Base-by-base conservation (phyloP, 1,140 invertebrate species). In the Bilobella aurantiaca region DNA sequence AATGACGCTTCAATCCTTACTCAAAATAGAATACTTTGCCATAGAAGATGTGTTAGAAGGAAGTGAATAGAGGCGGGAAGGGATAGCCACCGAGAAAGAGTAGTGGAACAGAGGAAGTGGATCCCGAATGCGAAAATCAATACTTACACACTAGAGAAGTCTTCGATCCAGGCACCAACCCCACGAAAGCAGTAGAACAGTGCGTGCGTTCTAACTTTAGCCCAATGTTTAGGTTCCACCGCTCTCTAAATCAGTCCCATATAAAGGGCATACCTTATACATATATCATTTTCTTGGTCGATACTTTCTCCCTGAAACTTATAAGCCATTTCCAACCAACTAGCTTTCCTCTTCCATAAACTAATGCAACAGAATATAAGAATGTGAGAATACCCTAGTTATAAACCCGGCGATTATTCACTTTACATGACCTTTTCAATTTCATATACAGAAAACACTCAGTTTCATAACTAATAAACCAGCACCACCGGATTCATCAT, bases 221-320 rank as follows among this genome's bases (percentile, higher is more conserved):
- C n/a, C 49, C 23, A 16, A 53, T 53, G 49, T 53, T 53, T 53
- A 23, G 49, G 49, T 53, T 53, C 25, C 25, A 18, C 5, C 14
- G 49, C 21, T 53, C 25, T 23, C 23, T 53, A 12, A 53, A 12
- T 5, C 12, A 23, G 23, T 53, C 12, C 49, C 23, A 5, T 23
- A 5, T 23, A 53, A 5, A 8, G 5, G 49, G 8, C 12, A 12
- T 53, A 5, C 49, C 23, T 53, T 53, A n/a, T n/a, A n/a, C n/a
- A n/a, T n/a, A n/a, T n/a, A n/a, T 23, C 12, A 5, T 23, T 53
- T 8, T 23, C 8, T 18, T 3, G 49, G 21, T 53, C 49, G 49
- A 53, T 53, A 53, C 49, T 53, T 53, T 53, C 49, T 18, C 49
- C 21, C n/a, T n/a, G n/a, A n/a, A n/a, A n/a, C n/a, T n/a, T n/a